Evolutionary conservation across 2,888 invertebrate genomes (phyloP), one percentile per base, ranked within the genome.

Genomic region (Agrotis puta): DNA sequence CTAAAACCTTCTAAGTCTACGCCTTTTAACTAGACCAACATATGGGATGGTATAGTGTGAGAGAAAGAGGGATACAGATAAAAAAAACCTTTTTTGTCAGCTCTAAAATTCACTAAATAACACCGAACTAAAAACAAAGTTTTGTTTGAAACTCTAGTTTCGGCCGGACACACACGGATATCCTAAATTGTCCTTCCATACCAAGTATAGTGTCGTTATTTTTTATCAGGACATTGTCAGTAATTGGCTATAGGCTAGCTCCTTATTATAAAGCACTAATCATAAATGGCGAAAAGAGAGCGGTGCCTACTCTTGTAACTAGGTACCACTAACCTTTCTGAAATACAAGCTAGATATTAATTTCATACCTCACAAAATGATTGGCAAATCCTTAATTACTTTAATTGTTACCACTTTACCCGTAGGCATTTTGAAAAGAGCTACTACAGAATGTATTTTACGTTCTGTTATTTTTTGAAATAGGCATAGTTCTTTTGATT

Each of bases 301-400:
- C 2, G 5, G 9, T 48, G 61, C n/a, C 39, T 9, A 33, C 20
- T 33, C 33, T 7, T 7, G 6, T 24, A 39, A 70, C 24, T 45
- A 54, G n/a, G 18, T 45, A 13, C 45, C 3, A 2, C 7, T 51
- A 7, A 14, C 16, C n/a, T 11, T 45, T 16, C 2, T 6, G 14
- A 16, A 51, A 47, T 51, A 45, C 11, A 45, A 70, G 7, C 11
- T 14, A 48, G 18, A 47, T 39, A 2, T 53, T 20, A 24, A 72
- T 72, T 69, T 51, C 13, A 64, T 2, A 33, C 24, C 24, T 66
- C 43, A 20, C 64, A 51, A 77, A 69, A 70, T 39, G 22, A 61
- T 83, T 71, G 20, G 53, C 74, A 47, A 78, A 67, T 62, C 0
- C 43, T 67, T 73, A 27, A 70, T 67, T 66, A 43, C 27, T 16